Conservation (phyloP, 2,113 vertebrate genomes). For the Microcebus griseorufus region DNA sequence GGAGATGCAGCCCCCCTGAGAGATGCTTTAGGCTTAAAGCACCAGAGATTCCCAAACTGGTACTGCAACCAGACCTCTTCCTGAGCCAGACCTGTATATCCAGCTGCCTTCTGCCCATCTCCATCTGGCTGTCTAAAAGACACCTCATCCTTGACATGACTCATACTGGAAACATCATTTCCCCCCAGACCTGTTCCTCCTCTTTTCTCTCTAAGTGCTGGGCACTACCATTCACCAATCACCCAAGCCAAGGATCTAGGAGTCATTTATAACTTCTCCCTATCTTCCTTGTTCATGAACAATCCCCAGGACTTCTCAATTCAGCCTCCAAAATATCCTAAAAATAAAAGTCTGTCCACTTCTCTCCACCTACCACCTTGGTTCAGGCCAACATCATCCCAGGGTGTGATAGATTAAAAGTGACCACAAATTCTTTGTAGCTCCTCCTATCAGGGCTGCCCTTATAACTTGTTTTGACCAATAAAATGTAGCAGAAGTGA, state of each 20-base stretch:
- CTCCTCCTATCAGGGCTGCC: background rate
- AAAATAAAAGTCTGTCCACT: background rate
- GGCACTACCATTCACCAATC: background rate
- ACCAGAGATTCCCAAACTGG: constrained; percentile 21
- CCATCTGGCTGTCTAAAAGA: background rate
- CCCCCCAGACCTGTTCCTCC: constrained; percentile 58
- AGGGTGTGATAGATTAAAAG: background rate
- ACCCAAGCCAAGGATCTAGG: background rate
- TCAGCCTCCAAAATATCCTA: background rate
- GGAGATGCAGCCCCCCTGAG: background rate
- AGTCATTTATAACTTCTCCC: constrained; percentile 35
- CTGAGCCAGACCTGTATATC: background rate
- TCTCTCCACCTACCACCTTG: background rate
- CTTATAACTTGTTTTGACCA: constrained; percentile 21
- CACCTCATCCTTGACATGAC: constrained; percentile 40
- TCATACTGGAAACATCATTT: constrained; percentile 54
- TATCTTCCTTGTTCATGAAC: background rate
- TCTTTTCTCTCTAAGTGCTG: constrained; percentile 50
- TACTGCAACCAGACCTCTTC: constrained; percentile 23
- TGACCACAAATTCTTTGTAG: background rate
- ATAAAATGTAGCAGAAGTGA: background rate
- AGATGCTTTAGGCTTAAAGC: background rate
- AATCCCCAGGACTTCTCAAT: background rate
- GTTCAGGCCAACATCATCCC: background rate
- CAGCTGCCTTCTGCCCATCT: constrained; percentile 5